A percentile compares a stretch with the other conserved stretches of the same genome.
Conservation (phyloP, 1,140 invertebrate genomes). For the Neomicropteryx cornuta region DNA sequence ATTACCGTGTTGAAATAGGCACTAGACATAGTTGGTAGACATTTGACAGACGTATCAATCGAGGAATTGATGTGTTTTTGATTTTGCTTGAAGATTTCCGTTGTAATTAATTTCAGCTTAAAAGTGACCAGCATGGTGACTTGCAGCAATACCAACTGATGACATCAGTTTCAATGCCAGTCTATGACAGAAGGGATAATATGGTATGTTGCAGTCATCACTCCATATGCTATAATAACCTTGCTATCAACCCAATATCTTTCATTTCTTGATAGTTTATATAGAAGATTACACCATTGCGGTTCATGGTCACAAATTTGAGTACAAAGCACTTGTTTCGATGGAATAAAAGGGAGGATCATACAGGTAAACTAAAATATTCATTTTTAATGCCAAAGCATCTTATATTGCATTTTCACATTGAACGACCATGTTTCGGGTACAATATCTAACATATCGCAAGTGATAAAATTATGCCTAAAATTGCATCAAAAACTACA, state of each 20-base stretch:
- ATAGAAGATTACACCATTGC: constrained; percentile 6
- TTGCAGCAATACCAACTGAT: constrained; percentile 60
- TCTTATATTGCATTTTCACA: too few relatives aligned
- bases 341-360: too few relatives aligned
- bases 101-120: constrained; percentile 33
- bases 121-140: constrained; percentile 48
- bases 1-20: constrained; percentile 7
- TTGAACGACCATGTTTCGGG: too few relatives aligned
- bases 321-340: too few relatives aligned
- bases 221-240: constrained; percentile 2
- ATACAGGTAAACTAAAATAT: too few relatives aligned
- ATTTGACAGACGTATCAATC: not conserved
- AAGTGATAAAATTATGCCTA: too few relatives aligned
- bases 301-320: too few relatives aligned
- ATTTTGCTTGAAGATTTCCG: too few relatives aligned
- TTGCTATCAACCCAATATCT: too few relatives aligned
- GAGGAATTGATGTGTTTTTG: not conserved
- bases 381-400: too few relatives aligned
- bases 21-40: constrained; percentile 9
- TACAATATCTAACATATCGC: too few relatives aligned
- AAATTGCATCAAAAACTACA: too few relatives aligned
- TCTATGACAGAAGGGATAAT: constrained; percentile 71
- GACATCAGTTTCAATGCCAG: constrained; percentile 86
- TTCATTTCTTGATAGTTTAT: constrained; percentile 1
- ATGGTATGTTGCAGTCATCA: constrained; percentile 68